Evolutionary conservation across 2,797 vertebrate species (phyloP), one percentile per base, ranked within the genome.

Genomic region (Sphaeramia orbicularis): DNA sequence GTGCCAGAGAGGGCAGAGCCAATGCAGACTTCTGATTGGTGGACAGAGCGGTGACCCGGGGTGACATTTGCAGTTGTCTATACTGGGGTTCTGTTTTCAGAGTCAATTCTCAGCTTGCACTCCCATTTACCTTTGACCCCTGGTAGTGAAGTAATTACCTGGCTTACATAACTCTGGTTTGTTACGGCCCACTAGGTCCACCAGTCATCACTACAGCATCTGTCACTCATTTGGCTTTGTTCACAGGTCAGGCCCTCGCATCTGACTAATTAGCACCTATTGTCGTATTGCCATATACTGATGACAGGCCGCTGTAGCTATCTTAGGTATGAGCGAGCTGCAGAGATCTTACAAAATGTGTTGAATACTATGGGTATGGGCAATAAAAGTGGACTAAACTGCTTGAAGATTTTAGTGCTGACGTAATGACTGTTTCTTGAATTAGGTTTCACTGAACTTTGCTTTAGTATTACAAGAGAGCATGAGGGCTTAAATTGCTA

Each of bases 121-220:
- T 74, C 81, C 71, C 69, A 71, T 86, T 86, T 85, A 91, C 80
- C 83, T 84, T 80, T 90, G 80, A 89, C 82, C 88, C 65, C 78
- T 65, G 58, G 54, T 35, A 82, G 60, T 81, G 81, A 77, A 85
- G 82, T 91, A 90, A 92, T 92, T 91, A 91, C 90, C 86, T 88
- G 86, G 74, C 83, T 93, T 90, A 89, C 86, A 83, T 90, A 91
- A 92, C 72, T 65, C 14, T 49, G 58, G 76, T 79, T 80, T 78
- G 79, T 80, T 74, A 40, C 19, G 54, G 76, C 63, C 61, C 14
- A 18, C 36, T 74, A 61, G 75, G 47, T 60, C 35, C 12, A 7
- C 45, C 63, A 51, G 57, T 67, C 42, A 40, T 54, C 68, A 6
- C 62, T 64, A 36, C 41, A 62, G 70, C 66, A 56, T 55, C 74